Evolutionary conservation across 2,113 vertebrate species (phyloP), one percentile per base, ranked within the genome.

Genomic region (Pseudolaguvia tuberculata): DNA sequence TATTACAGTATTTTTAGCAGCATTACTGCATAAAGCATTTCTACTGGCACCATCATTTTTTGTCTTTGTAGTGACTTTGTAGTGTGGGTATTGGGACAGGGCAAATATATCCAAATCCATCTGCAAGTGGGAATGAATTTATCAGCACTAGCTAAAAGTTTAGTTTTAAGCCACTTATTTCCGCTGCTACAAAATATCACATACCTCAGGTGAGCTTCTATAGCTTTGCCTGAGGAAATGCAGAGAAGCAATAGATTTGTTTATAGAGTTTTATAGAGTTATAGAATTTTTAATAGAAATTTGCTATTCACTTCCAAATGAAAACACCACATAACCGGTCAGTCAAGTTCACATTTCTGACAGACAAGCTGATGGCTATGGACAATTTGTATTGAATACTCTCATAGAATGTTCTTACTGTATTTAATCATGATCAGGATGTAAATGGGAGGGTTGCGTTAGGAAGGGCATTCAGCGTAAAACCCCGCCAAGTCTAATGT

Each of bases 261-360:
- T n/a, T n/a, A n/a, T n/a, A n/a, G n/a, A n/a, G n/a, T n/a, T n/a
- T n/a, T n/a, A n/a, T n/a, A n/a, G n/a, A n/a, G n/a, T n/a, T n/a
- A n/a, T n/a, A n/a, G n/a, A n/a, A n/a, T n/a, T n/a, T n/a, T n/a
- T n/a, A n/a, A n/a, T n/a, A n/a, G n/a, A n/a, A n/a, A n/a, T n/a
- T n/a, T n/a, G n/a, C 23, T 29, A 17, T 17, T n/a, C 62, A 47
- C 5, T 65, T 65, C 21, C 47, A 14, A 42, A 65, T 67, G 63
- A 14, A 66, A 66, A 47, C 25, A 25, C 59, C 3, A 17, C 13
- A 45, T 65, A n/a, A 47, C 61, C 39, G 21, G 35, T 63, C 39
- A 45, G 18, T 63, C 35, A 63, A 61, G 29, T 61, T 61, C n/a
- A 61, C 59, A n/a, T 62, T 39, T 62, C 20, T 10, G 18, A 62